Conservation (phyloP, 2,888 invertebrate genomes). For the Drosophila conformis region DNA sequence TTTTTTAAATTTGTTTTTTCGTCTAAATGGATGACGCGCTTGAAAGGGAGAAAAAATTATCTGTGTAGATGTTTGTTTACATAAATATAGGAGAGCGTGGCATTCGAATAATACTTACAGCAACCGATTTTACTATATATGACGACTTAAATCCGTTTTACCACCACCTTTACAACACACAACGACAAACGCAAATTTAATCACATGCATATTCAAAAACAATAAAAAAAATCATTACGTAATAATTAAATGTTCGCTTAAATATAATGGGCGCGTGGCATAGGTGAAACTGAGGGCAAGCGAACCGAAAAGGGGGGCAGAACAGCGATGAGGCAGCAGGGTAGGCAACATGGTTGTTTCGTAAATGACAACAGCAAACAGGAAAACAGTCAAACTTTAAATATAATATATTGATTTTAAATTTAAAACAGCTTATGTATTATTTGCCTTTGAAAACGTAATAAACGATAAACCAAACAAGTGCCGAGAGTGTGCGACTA, state of each 20-base stretch:
- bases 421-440: slow-evolving; percentile 64
- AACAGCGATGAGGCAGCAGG: slow-evolving; percentile 15
- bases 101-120: slow-evolving; percentile 30
- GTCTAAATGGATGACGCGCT: slow-evolving; percentile 41
- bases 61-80: slow-evolving; percentile 35
- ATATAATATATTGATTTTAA: slow-evolving; percentile 46
- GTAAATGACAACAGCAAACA: slow-evolving; percentile 29
- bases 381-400: slow-evolving; percentile 30
- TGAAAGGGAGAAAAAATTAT: slow-evolving; percentile 1
- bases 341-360: slow-evolving; percentile 12
- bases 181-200: slow-evolving; percentile 24
- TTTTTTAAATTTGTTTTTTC: slow-evolving; percentile 14
- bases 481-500: background rate
- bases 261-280: slow-evolving; percentile 36
- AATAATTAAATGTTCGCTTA: slow-evolving; percentile 47
- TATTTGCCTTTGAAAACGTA: slow-evolving; percentile 67
- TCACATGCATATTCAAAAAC: slow-evolving; percentile 47
- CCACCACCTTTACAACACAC: slow-evolving; percentile 15
- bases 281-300: slow-evolving; percentile 25
- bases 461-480: slow-evolving; percentile 59
- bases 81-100: slow-evolving; percentile 23
- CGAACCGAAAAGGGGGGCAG: background rate
- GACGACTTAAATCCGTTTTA: slow-evolving; percentile 21
- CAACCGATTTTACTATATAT: slow-evolving; percentile 25
- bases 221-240: slow-evolving; percentile 30